Evolutionary conservation across 2,797 vertebrate species (phyloP).

Genomic region (Heterohyrax brucei): DNA sequence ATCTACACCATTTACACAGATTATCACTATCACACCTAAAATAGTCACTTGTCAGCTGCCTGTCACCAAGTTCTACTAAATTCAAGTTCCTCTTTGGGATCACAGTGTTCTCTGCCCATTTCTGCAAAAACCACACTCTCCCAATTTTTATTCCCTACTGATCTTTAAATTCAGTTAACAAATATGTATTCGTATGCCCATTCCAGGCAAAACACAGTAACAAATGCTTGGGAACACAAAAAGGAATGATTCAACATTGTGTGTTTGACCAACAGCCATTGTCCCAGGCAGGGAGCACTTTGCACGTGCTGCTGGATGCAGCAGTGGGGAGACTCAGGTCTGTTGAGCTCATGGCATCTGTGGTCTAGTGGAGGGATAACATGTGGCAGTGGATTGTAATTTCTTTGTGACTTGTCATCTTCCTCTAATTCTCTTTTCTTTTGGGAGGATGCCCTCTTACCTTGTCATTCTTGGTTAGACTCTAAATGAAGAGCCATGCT

Average conservation of each 20-base stretch:
- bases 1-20: background rate
- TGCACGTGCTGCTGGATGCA: background rate
- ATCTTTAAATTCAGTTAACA: background rate
- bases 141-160: background rate
- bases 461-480: background rate
- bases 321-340: background rate
- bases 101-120: background rate
- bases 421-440: background rate
- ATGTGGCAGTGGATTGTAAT: background rate
- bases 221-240: background rate
- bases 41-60: background rate
- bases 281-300: background rate
- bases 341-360: background rate
- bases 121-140: slow-evolving; percentile 30
- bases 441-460: slow-evolving; percentile 6
- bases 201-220: background rate
- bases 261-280: background rate
- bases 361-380: background rate
- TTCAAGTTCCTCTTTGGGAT: slow-evolving; percentile 4
- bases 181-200: background rate
- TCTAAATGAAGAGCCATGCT: background rate
- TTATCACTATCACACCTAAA: background rate
- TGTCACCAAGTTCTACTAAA: background rate
- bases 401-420: slow-evolving; percentile 9
- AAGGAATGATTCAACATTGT: background rate